phyloP scores from a whole-genome alignment of 2,888 invertebrate species.

The Aphidoletes aphidimyza region DNA sequence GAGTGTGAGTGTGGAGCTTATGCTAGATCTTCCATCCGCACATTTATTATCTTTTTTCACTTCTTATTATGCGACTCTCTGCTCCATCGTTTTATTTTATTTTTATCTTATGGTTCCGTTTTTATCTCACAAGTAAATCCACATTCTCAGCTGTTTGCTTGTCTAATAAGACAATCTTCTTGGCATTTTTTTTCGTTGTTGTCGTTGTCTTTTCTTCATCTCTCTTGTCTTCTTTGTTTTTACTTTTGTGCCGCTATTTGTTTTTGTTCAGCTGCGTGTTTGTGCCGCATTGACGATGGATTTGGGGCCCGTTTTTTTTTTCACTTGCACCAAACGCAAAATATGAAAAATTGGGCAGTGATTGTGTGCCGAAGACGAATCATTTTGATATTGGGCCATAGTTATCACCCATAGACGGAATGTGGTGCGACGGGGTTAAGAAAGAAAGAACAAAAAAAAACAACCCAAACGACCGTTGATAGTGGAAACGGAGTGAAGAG shows the following conservation, averaged over 20 bases:
- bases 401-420: constrained; percentile 18
- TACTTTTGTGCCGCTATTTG: background rate
- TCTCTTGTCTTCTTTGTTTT: background rate
- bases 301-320: background rate
- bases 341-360: constrained; percentile 28
- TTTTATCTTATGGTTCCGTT: constrained; percentile 42
- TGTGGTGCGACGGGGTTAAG: background rate
- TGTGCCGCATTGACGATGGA: background rate
- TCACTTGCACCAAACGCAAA: background rate
- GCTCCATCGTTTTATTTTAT: background rate
- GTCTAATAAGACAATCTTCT: no score
- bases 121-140: constrained; percentile 13
- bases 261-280: background rate
- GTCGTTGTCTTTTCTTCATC: background rate
- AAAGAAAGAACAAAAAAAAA: background rate
- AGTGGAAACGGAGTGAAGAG: background rate
- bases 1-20: background rate
- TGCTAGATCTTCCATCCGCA: background rate
- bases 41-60: constrained; percentile 24
- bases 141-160: constrained; percentile 36
- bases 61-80: constrained; percentile 3
- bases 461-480: background rate
- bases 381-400: constrained; percentile 7
- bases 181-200: no score
- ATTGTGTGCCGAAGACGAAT: background rate